Percentiles rank a stretch among this genome's conserved stretches.
These are phyloP conservation scores for Leptinotarsa haldemani DNA, from an alignment of 2,888 invertebrate species.

Conservation along the genomic window DNA sequence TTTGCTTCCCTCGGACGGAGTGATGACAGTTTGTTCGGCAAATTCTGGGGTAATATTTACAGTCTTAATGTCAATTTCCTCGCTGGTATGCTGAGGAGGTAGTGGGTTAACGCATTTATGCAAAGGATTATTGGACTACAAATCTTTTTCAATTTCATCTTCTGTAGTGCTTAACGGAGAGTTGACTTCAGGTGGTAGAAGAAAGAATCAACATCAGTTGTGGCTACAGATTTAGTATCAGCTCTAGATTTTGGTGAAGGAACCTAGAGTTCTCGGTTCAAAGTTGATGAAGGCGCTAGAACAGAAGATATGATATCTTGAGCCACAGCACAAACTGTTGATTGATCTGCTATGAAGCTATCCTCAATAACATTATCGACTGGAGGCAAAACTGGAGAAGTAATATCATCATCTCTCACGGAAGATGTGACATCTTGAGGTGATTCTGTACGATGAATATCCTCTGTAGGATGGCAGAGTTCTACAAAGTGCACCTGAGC, in stretches of 20 bases:
- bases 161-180: conserved; percentile 52
- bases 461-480: conserved; percentile 35
- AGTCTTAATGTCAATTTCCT: conserved; percentile 53
- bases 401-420: conserved; percentile 57
- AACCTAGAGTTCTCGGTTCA: not conserved
- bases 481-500: conserved; percentile 43
- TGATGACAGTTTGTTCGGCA: conserved; percentile 54
- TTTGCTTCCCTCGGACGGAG: conserved; percentile 58
- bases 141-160: conserved; percentile 16
- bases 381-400: conserved; percentile 41
- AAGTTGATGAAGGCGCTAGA: not conserved
- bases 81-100: conserved; percentile 27
- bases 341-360: conserved; percentile 29
- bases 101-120: conserved; percentile 45
- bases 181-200: conserved; percentile 51
- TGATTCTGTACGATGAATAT: conserved; percentile 33
- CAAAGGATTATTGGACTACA: conserved; percentile 36
- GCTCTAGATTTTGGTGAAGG: conserved; percentile 21
- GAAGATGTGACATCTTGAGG: conserved; percentile 61
- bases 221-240: conserved; percentile 48
- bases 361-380: conserved; percentile 38
- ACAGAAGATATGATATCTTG: not conserved
- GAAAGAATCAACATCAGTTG: conserved; percentile 54
- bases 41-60: conserved; percentile 58
- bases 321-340: not conserved